These are phyloP conservation scores for Andrena camellia DNA, from an alignment of 2,888 invertebrate species.

Conservation along the genomic window DNA sequence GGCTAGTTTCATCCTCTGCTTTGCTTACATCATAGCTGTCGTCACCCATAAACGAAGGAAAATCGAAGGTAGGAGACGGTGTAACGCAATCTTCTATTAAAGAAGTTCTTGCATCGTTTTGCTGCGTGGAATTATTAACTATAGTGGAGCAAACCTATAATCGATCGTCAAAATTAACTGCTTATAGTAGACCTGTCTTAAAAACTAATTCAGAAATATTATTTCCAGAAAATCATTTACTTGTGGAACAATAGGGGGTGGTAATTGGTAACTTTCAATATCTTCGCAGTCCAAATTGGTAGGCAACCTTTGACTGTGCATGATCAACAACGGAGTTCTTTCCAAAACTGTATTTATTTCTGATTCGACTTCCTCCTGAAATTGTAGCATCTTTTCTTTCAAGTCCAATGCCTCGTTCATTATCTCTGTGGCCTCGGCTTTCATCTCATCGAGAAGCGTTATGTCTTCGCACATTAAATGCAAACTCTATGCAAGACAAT, in stretches of 20 bases:
- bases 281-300: constrained; percentile 87
- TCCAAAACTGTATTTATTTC: constrained; percentile 91
- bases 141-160: constrained; percentile 51
- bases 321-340: constrained; percentile 91
- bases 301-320: constrained; percentile 88
- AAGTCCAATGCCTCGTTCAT: constrained; percentile 89
- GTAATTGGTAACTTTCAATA: constrained; percentile 85
- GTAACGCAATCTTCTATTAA: constrained; percentile 80
- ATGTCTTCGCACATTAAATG: constrained; percentile 94
- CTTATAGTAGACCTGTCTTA: not conserved
- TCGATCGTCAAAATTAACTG: not conserved
- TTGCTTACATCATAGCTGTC: constrained; percentile 80
- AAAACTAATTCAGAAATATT: not conserved
- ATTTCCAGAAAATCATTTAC: constrained; percentile 70
- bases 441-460: constrained; percentile 89
- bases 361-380: constrained; percentile 91
- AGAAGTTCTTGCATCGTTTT: constrained; percentile 69
- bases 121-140: constrained; percentile 29
- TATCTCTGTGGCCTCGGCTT: constrained; percentile 88
- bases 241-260: constrained; percentile 86
- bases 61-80: constrained; percentile 83
- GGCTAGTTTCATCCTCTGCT: constrained; percentile 82
- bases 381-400: constrained; percentile 90
- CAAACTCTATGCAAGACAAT: constrained; percentile 86
- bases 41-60: constrained; percentile 81